Evolutionary conservation across 2,888 invertebrate species (phyloP).

Genomic region (Vannuccia rotundouncinata): DNA sequence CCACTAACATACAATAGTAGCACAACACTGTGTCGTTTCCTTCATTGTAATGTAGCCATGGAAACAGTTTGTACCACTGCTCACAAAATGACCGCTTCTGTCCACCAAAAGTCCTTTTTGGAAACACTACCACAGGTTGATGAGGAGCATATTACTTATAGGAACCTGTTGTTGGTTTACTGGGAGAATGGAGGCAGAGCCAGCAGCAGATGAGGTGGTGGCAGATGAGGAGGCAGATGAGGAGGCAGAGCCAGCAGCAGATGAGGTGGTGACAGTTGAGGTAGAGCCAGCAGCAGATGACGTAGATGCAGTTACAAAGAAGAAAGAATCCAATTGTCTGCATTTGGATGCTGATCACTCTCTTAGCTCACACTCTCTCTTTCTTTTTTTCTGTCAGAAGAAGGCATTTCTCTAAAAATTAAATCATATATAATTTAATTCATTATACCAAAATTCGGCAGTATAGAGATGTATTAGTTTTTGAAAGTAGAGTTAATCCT

Average conservation of each 20-base stretch:
- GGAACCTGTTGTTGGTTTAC: neutral
- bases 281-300: neutral
- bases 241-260: neutral
- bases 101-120: neutral
- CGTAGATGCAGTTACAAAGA: neutral
- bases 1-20: neutral
- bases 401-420: neutral
- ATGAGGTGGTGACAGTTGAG: neutral
- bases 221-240: neutral
- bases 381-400: neutral
- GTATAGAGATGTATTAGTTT: neutral
- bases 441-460: neutral
- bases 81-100: neutral
- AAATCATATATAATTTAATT: neutral
- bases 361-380: neutral
- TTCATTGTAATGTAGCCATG: neutral
- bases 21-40: neutral
- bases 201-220: neutral
- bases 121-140: neutral
- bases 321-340: neutral
- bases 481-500: neutral
- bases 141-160: neutral
- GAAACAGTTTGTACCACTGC: neutral
- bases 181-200: too few species aligned
- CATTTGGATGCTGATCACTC: neutral